These are phyloP conservation scores for Strigamia transsilvanica DNA, from an alignment of 2,888 invertebrate genomes.

Conservation along the genomic window DNA sequence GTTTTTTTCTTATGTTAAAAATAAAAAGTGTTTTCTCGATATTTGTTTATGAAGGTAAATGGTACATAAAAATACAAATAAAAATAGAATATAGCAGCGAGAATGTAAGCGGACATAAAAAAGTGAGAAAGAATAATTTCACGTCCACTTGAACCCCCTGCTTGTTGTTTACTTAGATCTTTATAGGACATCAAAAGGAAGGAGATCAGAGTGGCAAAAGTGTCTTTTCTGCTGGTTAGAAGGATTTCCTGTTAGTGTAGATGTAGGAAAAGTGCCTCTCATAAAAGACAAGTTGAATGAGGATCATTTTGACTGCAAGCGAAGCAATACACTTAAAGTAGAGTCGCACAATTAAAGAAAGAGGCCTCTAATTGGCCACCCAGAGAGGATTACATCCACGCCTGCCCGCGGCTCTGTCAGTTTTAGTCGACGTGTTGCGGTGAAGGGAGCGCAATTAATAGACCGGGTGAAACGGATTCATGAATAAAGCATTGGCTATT, in stretches of 20 bases:
- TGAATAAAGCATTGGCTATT: conserved; percentile 27
- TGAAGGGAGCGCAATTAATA: conserved; percentile 15
- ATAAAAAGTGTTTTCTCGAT: neutral
- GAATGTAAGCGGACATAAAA: conserved; percentile 36
- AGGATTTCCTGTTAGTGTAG: conserved; percentile 49
- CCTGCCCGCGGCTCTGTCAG: conserved; percentile 38
- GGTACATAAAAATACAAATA: conserved; percentile 39
- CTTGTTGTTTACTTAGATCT: conserved; percentile 43
- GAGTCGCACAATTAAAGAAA: conserved; percentile 45
- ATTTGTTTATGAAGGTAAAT: neutral
- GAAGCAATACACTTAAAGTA: conserved; percentile 46
- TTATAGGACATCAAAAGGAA: conserved; percentile 48
- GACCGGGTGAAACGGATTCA: neutral
- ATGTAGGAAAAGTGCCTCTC: conserved; percentile 47
- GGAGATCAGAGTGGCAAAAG: conserved; percentile 48
- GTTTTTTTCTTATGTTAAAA: neutral
- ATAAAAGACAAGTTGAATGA: conserved; percentile 49
- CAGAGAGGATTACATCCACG: conserved; percentile 43
- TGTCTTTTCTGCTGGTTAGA: conserved; percentile 49
- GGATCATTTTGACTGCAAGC: conserved; percentile 47
- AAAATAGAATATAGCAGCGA: neutral
- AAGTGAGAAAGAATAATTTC: conserved; percentile 44
- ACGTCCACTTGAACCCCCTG: conserved; percentile 46
- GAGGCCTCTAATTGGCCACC: conserved; percentile 49
- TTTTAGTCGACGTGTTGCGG: conserved; percentile 45